Evolutionary conservation across 2,797 vertebrate species (phyloP), one percentile per base, ranked within the genome.

Genomic region (Eupleurogrammus muticus): DNA sequence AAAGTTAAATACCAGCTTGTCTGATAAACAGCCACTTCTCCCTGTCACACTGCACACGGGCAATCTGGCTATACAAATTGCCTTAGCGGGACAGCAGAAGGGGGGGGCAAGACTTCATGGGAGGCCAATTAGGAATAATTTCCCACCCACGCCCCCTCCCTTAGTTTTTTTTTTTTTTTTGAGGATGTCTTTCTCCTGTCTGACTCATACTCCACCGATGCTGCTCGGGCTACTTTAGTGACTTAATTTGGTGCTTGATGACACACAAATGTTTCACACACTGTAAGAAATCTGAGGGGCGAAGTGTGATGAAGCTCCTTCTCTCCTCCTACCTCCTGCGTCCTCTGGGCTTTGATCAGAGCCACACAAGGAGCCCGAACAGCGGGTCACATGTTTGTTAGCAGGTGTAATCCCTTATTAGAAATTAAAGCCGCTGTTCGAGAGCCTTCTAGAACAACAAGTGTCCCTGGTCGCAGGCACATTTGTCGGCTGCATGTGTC

Each of bases 1-100:
- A 88, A 85, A 87, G 85, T 83, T 87, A 90, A 90, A 88, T 80
- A 92, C 71, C 85, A 79, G 75, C 78, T 76, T 17, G 44, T 54
- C 77, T 87, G 85, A 90, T 87, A 80, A 89, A 90, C 84, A 89
- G 76, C 77, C 70, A 74, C 76, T 86, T 87, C 73, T 82, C 73
- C 55, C 72, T 78, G 85, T 84, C 79, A 81, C 62, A 51, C 74
- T 10, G 63, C 74, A 65, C 74, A 46, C 61, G 82, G 62, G 70
- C 79, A 86, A 86, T 81, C 83, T 81, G 69, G 48, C 49, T 14
- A 55, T 21, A 65, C 75, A 83, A 81, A 87, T 84, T 72, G 69
- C 66, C 79, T 80, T 61, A 64, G 47, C 64, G 63, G 79, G 54
- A 72, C 67, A 55, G 60, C 55, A 12, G 56, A 47, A 20, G 28